Base-by-base conservation (phyloP, 2,797 vertebrate genomes). In the Dermochelys coriacea region DNA sequence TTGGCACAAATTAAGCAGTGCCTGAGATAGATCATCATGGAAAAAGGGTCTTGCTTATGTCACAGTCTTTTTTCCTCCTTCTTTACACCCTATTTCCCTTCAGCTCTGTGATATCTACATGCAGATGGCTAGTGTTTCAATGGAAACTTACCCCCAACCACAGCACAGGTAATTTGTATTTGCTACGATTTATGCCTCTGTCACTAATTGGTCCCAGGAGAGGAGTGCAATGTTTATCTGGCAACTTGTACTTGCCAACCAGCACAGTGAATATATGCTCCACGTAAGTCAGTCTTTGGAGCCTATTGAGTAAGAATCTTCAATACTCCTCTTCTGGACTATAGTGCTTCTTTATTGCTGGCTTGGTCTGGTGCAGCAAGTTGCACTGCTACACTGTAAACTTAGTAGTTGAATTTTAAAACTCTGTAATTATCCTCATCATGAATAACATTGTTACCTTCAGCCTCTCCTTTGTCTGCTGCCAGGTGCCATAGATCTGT, bases 401-500 rank as follows among this genome's bases (percentile, higher is more conserved):
- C 51, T 85, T 45, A 95, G 47, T 96, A 92, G 77, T 14, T 91
- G 93, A 57, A 84, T 95, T 92, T 90, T 84, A 85, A 94, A 94
- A 80, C 61, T 88, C 90, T 92, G 84, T 59, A 96, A 95, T 97
- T 95, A 88, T 92, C 88, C 95, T 55, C 81, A 92, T 64, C 81
- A 95, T 88, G 79, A 95, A 94, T 34, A 95, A 80, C 45, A 81
- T 80, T 91, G 47, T 57, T 87, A 91, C 84, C 84, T 93, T 93
- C 86, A 91, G 82, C 80, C 86, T 89, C 77, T 85, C 80, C 74
- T 88, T 96, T 93, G 89, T 96, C 93, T 95, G 64, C 87, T 94
- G 80, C 93, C 91, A 96, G 86, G 84, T 95, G 88, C 86, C 92
- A 94, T 80, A 84, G 80, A 87, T 93, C 95, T 94, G 85, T 94